Evolutionary conservation across 2,113 vertebrate genomes (phyloP), one percentile per base, ranked within the genome.

Genomic region (Phaethornis superciliosus): DNA sequence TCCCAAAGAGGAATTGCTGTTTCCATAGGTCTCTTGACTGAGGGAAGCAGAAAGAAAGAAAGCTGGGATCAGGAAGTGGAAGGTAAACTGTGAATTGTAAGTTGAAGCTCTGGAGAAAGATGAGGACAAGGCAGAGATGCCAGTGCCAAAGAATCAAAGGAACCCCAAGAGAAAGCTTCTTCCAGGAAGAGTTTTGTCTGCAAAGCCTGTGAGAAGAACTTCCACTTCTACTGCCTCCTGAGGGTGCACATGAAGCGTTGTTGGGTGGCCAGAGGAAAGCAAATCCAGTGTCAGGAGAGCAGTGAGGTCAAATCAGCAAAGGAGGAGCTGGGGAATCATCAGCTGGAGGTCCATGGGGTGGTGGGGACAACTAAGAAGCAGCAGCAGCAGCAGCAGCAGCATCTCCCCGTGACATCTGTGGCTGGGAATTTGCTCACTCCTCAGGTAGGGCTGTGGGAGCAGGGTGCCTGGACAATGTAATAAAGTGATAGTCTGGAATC

Each of bases 361-460:
- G 23, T 94, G 1, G 86, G 70, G 0, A 52, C 27, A 1, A 67
- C 96, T 3, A 97, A 96, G 37, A 97, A 96, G 82, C n/a, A n/a
- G n/a, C n/a, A n/a, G n/a, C n/a, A n/a, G n/a, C n/a, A n/a, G n/a
- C 98, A 98, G 96, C 98, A 97, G 94, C 98, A 97, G 95, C 81
- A 91, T 10, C 95, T 97, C 17, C 95, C 97, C 0, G 98, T 98
- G 95, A 99, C 90, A 97, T 99, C 88, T 99, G 98, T 8, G 97
- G 97, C 11, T 97, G 98, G 54, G 98, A 98, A 40, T 99, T 99
- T 69, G 99, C 98, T 83, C 98, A 99, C 30, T 98, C 98, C 7
- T 99, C 98, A 97, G 98, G 98, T 98, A 49, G 90, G 10, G 11
- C 89, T 49, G 37, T 74, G 60, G 54, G 19, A 89, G 23, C 55